Evolutionary conservation across 2,797 vertebrate species (phyloP).

Genomic region (Petrocephalus sullivani): DNA sequence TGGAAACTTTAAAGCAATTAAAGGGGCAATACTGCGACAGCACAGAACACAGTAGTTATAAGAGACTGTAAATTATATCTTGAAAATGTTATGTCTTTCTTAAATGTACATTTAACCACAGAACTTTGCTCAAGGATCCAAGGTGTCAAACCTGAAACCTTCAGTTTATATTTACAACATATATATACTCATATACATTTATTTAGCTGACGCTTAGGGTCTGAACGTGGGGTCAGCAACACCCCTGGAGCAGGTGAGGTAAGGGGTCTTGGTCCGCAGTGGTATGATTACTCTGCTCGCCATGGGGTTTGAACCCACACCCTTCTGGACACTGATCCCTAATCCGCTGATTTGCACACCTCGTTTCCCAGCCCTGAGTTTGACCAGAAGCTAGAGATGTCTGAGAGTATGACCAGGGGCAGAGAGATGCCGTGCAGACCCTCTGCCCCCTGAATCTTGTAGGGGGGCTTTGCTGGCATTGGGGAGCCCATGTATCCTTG

Average conservation of each 20-base stretch:
- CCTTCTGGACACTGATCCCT: background rate
- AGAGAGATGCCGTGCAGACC: background rate
- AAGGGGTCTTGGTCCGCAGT: background rate
- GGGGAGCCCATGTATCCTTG: background rate
- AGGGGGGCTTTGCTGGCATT: background rate
- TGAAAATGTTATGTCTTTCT: background rate
- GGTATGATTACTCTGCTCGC: background rate
- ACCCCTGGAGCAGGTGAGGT: background rate
- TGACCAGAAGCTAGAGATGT: background rate
- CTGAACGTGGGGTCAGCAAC: background rate
- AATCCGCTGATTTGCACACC: background rate
- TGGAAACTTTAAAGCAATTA: background rate
- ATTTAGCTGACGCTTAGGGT: background rate
- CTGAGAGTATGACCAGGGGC: background rate
- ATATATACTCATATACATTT: background rate
- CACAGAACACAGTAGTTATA: background rate
- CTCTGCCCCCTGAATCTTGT: background rate
- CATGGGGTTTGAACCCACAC: background rate
- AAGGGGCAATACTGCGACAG: background rate
- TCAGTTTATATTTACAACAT: background rate
- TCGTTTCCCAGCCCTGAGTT: background rate
- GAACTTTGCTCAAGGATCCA: background rate
- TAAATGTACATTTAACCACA: background rate
- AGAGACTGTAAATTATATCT: background rate
- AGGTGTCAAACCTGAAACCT: background rate